Evolutionary conservation across 1,140 invertebrate genomes (phyloP), one percentile per base, ranked within the genome.

Genomic region (Caenorhabditis briggsae): DNA sequence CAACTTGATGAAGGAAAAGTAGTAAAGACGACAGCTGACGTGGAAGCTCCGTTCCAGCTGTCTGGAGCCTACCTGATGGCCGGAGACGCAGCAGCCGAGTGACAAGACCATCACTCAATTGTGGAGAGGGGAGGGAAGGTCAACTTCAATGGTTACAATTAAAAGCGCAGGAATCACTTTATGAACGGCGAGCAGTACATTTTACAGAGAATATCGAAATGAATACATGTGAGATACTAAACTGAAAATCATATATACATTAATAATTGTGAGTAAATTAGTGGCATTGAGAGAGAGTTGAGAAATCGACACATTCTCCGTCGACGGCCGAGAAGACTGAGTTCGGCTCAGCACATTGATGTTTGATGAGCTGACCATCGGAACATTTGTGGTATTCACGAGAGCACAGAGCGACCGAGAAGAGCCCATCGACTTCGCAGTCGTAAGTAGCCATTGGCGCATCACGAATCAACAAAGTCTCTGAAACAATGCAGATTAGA

Each of bases 21-120:
- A 70, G 64, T 78, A 78, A 33, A 78, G 70, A 78, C 50, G 70
- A 50, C 70, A 78, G 70, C 70, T 78, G 70, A 78, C 70, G 70
- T 14, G n/a, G 70, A n/a, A 9, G 3, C 0, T 46, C 70, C 70
- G 70, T 78, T 78, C 70, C 70, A 12, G 5, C 56, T 61, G 70
- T 78, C 70, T 78, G 46, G 46, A 78, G 70, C 70, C 46, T 53
- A 50, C 70, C 43, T 50, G 70, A 18, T 20, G 20, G 18, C 59
- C 3, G 9, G 23, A 61, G 59, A 61, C 20, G 6, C 59, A 33
- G 16, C 16, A 58, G n/a, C 11, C 50, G 14, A 61, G 20, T 61
- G 59, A 61, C 43, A 50, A 12, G 43, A 48, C 50, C 43, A 78
- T 48, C 70, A 78, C 43, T 50, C 43, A 50, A 25, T n/a, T 43